Base-by-base conservation (phyloP, 2,113 vertebrate genomes). In the Sphaerodactylus townsendi region DNA sequence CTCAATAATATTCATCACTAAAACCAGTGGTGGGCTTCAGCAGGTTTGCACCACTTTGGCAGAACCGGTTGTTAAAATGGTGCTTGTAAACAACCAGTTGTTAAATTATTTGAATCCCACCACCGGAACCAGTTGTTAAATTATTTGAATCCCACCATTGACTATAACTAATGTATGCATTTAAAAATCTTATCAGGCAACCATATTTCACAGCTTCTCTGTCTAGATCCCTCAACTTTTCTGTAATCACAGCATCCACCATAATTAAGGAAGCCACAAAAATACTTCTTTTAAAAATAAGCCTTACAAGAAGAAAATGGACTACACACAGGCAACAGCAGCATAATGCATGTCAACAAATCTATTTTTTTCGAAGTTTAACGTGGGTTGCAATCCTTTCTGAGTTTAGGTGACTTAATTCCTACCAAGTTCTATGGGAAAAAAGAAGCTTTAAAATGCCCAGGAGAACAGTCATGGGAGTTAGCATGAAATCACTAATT, bases 401-500 rank as follows among this genome's bases (percentile, higher is more conserved):
- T 33, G 14, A 33, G 19, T 3, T 50, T 53, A 41, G 37, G 13
- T 2, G 48, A 23, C 23, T 50, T 41, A 10, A 33, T 48, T 68
- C 33, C 35, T 37, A 68, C 11, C n/a, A 39, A 35, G 50, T 75
- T 75, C 56, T 39, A 28, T 41, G 65, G 14, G 65, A 56, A 21
- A n/a, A 59, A 76, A 77, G n/a, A 2, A 10, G 25, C 28, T 50
- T 48, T 37, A 35, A 17, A 30, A 68, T 41, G 28, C 30, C 19
- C 65, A 23, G 33, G 28, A 84, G 8, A 85, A 89, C 78, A 80
- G 87, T 65, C 82, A 65, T 90, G 88, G 84, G 87, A 93, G 90
- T 68, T 89, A 85, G 81, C 25, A 85, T 87, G 82, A 94, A 92
- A 93, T 80, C 82, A 79, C 87, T 68, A 64, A 1, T 88, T 90